Evolutionary conservation across 2,113 vertebrate species (phyloP), one percentile per base, ranked within the genome.

Genomic region (Marcusenius ussheri): DNA sequence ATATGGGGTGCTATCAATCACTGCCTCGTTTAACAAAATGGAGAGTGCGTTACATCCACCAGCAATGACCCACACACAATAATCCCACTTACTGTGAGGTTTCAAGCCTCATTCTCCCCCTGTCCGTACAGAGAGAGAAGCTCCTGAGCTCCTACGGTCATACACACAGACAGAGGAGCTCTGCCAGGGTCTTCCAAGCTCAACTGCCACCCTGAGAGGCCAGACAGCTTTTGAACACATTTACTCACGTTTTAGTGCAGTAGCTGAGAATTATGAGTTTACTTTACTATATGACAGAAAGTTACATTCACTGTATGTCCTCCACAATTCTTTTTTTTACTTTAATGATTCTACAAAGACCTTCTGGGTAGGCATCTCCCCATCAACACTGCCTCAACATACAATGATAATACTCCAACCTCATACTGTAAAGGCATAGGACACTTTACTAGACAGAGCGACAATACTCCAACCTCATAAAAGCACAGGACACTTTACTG

Each of bases 1-100:
- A 80, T 80, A 80, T 80, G 74, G 74, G 31, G 35, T 42, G 74
- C 74, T 84, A 47, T 84, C 83, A 84, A 84, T 84, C 83, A 84
- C 42, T 84, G 83, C 42, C 45, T 84, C 21, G 0, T 46, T 45
- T 84, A 84, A 84, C 83, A 84, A 84, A 84, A 46, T 47, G 42
- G 39, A 45, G 17, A 47, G 42, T 84, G 83, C 21, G 0, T 24
- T 84, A 84, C 39, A 47, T 9, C 83, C 39, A 47, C 39, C 45
- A 4, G 83, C 45, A n/a, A 84, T n/a, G 21, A 42, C 8, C 83
- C 39, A 46, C 21, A 19, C 39, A 47, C 83, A 47, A n/a, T 84
- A 47, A 84, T 46, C 83, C 45, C 83, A n/a, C 83, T 11, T n/a
- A 46, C 39, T 46, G 45, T n/a, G 83, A 46, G 45, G 17, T 47